Evolutionary conservation across 2,113 vertebrate species (phyloP), one percentile per base, ranked within the genome.

Genomic region (Phoxinus phoxinus): DNA sequence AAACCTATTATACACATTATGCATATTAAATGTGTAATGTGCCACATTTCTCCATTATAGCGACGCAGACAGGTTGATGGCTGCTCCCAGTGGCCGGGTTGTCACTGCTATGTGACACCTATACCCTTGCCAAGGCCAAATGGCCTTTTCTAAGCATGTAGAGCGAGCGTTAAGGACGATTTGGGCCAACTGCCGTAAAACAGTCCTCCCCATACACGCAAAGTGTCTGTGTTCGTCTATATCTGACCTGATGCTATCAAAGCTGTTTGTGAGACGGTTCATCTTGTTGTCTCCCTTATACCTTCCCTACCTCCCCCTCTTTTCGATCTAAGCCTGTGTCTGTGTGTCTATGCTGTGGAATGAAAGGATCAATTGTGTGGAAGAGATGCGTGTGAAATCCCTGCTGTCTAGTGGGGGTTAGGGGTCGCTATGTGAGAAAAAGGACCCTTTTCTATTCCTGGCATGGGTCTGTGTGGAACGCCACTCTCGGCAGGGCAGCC

Each of bases 321-420:
- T 17, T 19, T 84, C 53, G 32, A 51, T 80, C 80, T 86, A 81
- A 88, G 77, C 85, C 73, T 37, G 58, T 84, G 86, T 89, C 83
- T 65, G 59, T 65, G 59, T 87, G 93, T 93, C 93, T 95, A 93
- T 94, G 94, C 94, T 93, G 89, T 92, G 93, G 94, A 95, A 97
- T 97, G 96, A 97, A 97, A 96, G 96, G 96, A 96, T 95, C 94
- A 95, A 96, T 97, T 97, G 96, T 97, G 94, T 96, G 95, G 94
- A 95, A 96, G 93, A 93, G 95, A 95, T 96, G 95, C 95, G 95
- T 96, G 96, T 96, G 94, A 95, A 94, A 95, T 95, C 95, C 96
- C 95, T 94, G 95, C 95, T 96, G 95, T 94, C 90, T 94, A 85
- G 79, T 56, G 78, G n/a, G 90, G 95, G 94, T 95, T 94, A 96